phyloP scores from a whole-genome alignment of 2,113 vertebrate species.

The Grantiella picta region DNA sequence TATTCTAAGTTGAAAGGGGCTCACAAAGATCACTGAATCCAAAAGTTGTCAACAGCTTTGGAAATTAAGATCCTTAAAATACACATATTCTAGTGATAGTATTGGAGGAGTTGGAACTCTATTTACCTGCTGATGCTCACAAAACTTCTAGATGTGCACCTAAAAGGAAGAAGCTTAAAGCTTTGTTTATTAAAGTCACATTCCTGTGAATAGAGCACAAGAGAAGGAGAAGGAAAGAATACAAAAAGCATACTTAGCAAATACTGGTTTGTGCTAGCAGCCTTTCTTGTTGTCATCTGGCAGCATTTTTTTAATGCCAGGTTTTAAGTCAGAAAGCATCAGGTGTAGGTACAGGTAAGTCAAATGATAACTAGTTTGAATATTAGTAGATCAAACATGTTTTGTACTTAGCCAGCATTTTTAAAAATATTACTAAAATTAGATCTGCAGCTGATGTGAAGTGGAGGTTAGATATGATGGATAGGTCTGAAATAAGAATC shows the following conservation, averaged over 20 bases:
- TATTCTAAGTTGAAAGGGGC: not conserved
- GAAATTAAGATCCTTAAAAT: not conserved
- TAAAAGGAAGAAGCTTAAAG: not conserved
- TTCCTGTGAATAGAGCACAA: not conserved
- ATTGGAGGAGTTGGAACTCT: not conserved
- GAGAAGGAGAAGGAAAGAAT: not conserved
- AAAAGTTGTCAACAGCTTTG: not conserved
- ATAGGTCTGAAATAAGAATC: not conserved
- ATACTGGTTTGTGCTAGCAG: not conserved
- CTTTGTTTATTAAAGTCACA: not conserved
- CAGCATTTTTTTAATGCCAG: not conserved
- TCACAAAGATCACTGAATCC: not conserved
- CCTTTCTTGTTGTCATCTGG: not conserved
- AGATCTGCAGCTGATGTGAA: not conserved
- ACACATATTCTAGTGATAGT: not conserved
- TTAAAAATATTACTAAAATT: not conserved
- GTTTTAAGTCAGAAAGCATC: not conserved
- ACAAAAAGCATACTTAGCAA: not conserved
- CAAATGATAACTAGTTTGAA: not conserved
- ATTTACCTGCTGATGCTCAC: not conserved
- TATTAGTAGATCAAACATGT: not conserved
- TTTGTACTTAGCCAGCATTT: not conserved
- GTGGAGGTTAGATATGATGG: not conserved
- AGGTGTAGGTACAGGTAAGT: not conserved
- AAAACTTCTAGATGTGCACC: not conserved